Conservation (phyloP, 2,888 invertebrate genomes). For the Sesia bembeciformis region DNA sequence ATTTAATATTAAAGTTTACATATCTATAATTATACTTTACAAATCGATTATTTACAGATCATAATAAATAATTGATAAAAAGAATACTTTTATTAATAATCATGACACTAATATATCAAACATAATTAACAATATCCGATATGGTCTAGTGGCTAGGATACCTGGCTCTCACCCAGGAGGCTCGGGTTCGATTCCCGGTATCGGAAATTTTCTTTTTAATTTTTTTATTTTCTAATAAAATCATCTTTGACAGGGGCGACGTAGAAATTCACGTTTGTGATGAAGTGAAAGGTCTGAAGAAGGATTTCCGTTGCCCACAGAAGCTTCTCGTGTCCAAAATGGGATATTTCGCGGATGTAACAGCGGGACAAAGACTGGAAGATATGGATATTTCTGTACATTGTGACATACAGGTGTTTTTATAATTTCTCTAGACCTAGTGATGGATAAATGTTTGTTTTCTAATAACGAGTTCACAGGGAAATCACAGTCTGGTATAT, state of each 20-base stretch:
- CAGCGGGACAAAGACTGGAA: constrained; percentile 84
- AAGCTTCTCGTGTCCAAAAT: constrained; percentile 90
- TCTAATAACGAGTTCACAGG: not conserved
- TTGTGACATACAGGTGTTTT: constrained; percentile 96
- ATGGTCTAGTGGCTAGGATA: constrained; percentile 70
- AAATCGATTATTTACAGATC: too few relatives aligned
- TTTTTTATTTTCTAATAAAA: too few relatives aligned
- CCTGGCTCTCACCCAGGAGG: constrained; percentile 69
- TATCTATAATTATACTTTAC: not conserved
- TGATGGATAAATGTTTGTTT: not conserved
- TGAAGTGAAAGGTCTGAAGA: constrained; percentile 91
- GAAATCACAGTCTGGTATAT: too few relatives aligned
- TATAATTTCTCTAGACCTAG: too few relatives aligned
- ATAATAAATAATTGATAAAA: too few relatives aligned
- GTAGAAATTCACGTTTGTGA: constrained; percentile 97
- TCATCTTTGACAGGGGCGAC: constrained; percentile 74
- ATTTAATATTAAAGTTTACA: not conserved
- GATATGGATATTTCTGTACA: constrained; percentile 98
- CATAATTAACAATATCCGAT: constrained; percentile 27
- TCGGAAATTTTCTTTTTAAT: constrained; percentile 42
- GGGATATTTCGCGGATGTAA: constrained; percentile 95
- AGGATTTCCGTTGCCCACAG: constrained; percentile 92
- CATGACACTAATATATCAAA: too few relatives aligned
- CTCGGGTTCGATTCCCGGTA: constrained; percentile 78
- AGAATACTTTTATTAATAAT: too few relatives aligned